Percentiles rank a stretch among this genome's conserved stretches.
phyloP scores from a whole-genome alignment of 2,113 vertebrate genomes.

The Addax nasomaculatus region DNA sequence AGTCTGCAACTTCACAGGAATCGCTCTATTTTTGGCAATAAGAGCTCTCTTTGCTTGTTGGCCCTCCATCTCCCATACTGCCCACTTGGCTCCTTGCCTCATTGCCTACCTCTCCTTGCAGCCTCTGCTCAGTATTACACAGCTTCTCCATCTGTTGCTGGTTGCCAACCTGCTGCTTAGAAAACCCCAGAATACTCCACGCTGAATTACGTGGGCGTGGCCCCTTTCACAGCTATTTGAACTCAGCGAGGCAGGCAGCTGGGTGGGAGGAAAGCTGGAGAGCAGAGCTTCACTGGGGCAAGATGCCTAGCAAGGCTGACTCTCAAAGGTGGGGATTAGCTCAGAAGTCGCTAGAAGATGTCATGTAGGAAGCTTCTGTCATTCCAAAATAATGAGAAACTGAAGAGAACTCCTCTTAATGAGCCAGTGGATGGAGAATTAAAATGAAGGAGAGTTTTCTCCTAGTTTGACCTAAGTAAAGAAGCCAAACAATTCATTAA shows the following conservation, averaged over 20 bases:
- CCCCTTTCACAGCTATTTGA: constrained; percentile 36
- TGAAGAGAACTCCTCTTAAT: not conserved
- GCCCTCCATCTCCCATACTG: not conserved
- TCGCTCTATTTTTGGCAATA: not conserved
- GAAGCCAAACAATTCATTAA: not conserved
- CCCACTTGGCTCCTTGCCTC: constrained; percentile 23
- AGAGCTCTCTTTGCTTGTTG: not conserved
- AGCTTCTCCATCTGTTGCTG: constrained; percentile 54
- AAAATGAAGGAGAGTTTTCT: not conserved
- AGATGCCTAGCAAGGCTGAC: not conserved
- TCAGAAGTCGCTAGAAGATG: not conserved
- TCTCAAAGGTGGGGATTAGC: not conserved
- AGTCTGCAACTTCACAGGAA: not conserved
- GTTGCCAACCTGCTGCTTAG: constrained; percentile 57
- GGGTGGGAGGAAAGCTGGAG: constrained; percentile 49
- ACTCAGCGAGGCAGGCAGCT: constrained; percentile 49
- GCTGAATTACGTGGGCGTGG: constrained; percentile 58
- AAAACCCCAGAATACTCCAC: constrained; percentile 34
- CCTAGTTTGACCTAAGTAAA: not conserved
- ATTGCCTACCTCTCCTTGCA: constrained; percentile 21
- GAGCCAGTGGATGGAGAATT: not conserved
- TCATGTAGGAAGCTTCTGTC: not conserved
- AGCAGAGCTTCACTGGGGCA: not conserved
- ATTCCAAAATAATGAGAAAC: not conserved
- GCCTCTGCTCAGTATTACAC: not conserved